Percentiles rank a stretch among this genome's conserved stretches.
Evolutionary conservation across 2,888 invertebrate genomes (phyloP).

Genomic region (Conus canariensis): DNA sequence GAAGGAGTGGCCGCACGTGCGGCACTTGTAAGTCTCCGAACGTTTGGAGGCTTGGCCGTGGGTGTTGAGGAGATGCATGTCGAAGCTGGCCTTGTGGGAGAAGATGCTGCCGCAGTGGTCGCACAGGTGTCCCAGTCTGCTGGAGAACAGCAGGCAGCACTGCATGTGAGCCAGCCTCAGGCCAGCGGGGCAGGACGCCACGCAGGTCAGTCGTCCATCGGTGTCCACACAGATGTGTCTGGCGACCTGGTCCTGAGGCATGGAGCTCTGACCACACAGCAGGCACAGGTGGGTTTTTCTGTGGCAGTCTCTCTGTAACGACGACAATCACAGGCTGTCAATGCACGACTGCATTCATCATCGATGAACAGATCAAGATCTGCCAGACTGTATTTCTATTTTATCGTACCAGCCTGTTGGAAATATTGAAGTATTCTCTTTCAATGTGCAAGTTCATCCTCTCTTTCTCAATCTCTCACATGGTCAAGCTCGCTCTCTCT

Average conservation of each 20-base stretch:
- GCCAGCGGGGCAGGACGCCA: not conserved
- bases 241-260: not conserved
- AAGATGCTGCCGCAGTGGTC: not conserved
- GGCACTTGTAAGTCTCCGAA: constrained; percentile 32
- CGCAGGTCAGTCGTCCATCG: not conserved
- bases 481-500: no score
- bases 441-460: no score
- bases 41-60: constrained; percentile 4
- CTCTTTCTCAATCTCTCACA: no score
- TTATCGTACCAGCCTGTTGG: no score
- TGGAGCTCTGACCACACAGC: not conserved
- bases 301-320: not conserved
- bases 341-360: no score
- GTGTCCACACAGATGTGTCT: not conserved
- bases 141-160: not conserved
- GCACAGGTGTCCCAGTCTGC: not conserved
- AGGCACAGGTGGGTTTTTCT: not conserved
- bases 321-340: not conserved
- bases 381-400: not conserved
- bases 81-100: not conserved
- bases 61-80: constrained; percentile 1
- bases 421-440: no score
- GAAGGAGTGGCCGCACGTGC: constrained; percentile 40
- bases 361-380: no score
- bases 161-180: not conserved